A percentile compares a stretch with the other conserved stretches of the same genome.
Evolutionary conservation across 1,140 invertebrate species (phyloP).

Genomic region (Paraescarpia echinospica): DNA sequence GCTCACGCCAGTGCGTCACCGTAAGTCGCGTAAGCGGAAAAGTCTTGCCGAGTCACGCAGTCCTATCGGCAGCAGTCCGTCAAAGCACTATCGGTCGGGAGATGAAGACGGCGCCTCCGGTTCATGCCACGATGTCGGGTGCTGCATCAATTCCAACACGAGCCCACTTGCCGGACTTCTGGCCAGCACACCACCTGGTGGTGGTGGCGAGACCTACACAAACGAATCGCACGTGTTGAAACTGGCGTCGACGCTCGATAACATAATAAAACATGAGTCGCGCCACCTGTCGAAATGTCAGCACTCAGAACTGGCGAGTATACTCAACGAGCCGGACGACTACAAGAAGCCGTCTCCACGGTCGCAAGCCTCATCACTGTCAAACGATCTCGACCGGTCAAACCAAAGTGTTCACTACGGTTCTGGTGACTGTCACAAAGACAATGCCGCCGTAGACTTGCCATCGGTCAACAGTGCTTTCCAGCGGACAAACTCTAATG

Average conservation of each 20-base stretch:
- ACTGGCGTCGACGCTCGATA: slow-evolving; percentile 49
- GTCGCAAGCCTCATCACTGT: background rate
- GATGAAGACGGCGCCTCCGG: slow-evolving; percentile 42
- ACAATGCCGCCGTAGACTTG: background rate
- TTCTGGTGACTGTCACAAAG: background rate
- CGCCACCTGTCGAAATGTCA: slow-evolving; percentile 21
- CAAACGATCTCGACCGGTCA: background rate
- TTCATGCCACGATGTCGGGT: background rate
- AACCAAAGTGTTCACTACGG: background rate
- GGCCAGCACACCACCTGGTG: slow-evolving; percentile 27
- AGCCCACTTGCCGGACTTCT: slow-evolving; percentile 2
- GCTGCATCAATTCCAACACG: background rate
- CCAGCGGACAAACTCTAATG: background rate
- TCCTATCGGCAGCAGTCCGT: slow-evolving; percentile 54
- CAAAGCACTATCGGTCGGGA: slow-evolving; percentile 42
- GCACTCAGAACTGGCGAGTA: slow-evolving; percentile 17
- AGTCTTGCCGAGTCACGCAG: slow-evolving; percentile 27
- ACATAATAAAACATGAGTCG: slow-evolving; percentile 43
- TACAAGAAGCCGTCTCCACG: background rate
- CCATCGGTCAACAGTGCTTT: background rate
- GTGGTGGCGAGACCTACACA: slow-evolving; percentile 13
- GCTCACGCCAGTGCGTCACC: slow-evolving; percentile 16
- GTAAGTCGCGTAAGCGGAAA: slow-evolving; percentile 41
- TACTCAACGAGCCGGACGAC: slow-evolving; percentile 18
- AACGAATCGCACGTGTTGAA: slow-evolving; percentile 48